Percentiles rank a stretch among this genome's conserved stretches.
Evolutionary conservation across 64 coral and sea anemone genomes (phyloP).

Genomic region (Astreopora myriophthalma): DNA sequence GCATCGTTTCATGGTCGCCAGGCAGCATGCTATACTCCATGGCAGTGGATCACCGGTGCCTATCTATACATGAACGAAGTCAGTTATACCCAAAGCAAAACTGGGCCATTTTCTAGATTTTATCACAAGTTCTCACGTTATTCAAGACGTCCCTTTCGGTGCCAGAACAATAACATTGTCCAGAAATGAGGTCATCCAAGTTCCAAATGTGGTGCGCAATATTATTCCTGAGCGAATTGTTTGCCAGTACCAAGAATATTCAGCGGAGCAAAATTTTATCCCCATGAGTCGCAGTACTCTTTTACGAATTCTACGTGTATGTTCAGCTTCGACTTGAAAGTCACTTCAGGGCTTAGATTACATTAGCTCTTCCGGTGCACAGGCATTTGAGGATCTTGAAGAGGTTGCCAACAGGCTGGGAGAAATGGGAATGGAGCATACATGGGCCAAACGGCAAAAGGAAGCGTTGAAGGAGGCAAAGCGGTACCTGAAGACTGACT

Average conservation of each 20-base stretch:
- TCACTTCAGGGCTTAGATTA: conserved; percentile 72
- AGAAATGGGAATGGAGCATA: not conserved
- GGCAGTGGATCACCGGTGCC: not conserved
- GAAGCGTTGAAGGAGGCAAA: conserved; percentile 17
- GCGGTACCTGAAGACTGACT: not conserved
- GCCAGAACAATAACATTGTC: conserved; percentile 1
- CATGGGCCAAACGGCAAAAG: conserved; percentile 27
- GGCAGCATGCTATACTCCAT: not conserved
- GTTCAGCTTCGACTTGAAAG: conserved; percentile 63
- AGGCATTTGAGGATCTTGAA: conserved; percentile 16
- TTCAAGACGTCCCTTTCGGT: conserved; percentile 30
- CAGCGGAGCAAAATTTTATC: conserved; percentile 36
- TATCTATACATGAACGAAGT: not conserved
- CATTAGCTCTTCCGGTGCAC: not conserved
- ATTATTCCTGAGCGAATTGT: conserved; percentile 68
- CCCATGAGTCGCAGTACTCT: conserved; percentile 45
- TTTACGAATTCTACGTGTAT: conserved; percentile 59
- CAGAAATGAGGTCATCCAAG: not conserved
- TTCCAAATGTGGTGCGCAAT: conserved; percentile 71
- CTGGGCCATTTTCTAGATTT: not conserved
- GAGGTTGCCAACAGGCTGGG: not conserved
- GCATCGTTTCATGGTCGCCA: conserved; percentile 10
- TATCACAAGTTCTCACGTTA: conserved; percentile 11
- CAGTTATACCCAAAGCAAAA: not conserved
- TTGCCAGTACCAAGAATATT: conserved; percentile 56